phyloP scores from a whole-genome alignment of 2,888 invertebrate genomes.

The Noctua janthina region DNA sequence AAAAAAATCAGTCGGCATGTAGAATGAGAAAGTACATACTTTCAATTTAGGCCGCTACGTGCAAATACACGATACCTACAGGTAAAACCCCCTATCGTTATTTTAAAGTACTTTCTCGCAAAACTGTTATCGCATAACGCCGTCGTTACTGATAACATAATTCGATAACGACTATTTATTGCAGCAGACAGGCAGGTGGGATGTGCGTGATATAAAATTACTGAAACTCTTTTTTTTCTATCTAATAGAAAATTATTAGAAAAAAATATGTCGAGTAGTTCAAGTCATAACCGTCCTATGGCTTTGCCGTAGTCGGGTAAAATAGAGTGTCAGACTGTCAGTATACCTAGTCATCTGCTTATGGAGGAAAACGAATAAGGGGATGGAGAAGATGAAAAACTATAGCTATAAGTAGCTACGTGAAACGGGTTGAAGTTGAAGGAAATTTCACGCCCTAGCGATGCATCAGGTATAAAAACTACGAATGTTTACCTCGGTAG shows the following conservation, averaged over 20 bases:
- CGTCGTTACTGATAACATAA: conserved; percentile 53
- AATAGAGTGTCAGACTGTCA: too few relatives aligned
- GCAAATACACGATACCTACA: conserved; percentile 17
- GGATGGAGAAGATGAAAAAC: too few relatives aligned
- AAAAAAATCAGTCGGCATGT: neutral
- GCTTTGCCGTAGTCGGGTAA: neutral
- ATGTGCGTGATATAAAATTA: conserved; percentile 2
- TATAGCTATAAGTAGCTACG: too few relatives aligned
- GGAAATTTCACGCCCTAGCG: neutral
- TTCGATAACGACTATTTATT: conserved; percentile 24
- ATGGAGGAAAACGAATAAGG: neutral
- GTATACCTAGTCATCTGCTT: too few relatives aligned
- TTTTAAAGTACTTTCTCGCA: conserved; percentile 22
- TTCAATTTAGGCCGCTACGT: conserved; percentile 34
- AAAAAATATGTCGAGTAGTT: neutral
- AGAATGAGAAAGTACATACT: conserved; percentile 15
- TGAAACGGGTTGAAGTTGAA: neutral
- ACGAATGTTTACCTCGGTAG: neutral
- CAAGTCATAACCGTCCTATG: too few relatives aligned
- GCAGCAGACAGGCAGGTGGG: conserved; percentile 4
- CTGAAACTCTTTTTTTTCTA: neutral
- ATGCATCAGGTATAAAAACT: neutral
- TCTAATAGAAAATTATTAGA: neutral
- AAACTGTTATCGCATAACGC: conserved; percentile 42
- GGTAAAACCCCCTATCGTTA: conserved; percentile 40